Conservation (phyloP, 2,888 invertebrate genomes). For the Cancer borealis region DNA sequence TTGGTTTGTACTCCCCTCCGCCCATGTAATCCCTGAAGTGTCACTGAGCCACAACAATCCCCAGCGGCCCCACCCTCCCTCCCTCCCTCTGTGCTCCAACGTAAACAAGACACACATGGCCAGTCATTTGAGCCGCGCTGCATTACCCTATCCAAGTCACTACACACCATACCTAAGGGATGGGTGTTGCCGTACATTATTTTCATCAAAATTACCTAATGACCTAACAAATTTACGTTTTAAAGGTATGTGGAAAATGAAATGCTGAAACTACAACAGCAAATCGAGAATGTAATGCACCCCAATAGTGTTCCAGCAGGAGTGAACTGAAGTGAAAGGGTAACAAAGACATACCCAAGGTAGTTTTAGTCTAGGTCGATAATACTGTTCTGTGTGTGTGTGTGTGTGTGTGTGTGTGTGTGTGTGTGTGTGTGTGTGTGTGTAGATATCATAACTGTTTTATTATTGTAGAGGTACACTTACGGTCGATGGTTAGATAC, state of each 20-base stretch:
- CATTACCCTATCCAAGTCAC: background rate
- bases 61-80: background rate
- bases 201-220: no score
- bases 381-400: background rate
- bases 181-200: no score
- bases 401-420: slow-evolving; percentile 21
- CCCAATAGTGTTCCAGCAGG: background rate
- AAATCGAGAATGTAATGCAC: background rate
- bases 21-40: background rate
- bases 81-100: background rate
- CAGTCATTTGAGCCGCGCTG: background rate
- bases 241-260: no score
- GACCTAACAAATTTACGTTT: no score
- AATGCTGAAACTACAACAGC: background rate
- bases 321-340: background rate
- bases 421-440: slow-evolving; percentile 27
- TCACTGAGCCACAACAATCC: slow-evolving; percentile 11
- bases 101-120: slow-evolving; percentile 30
- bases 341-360: background rate
- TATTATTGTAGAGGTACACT: background rate
- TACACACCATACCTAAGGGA: background rate
- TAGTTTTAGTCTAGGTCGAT: background rate
- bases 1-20: background rate
- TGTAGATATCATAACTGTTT: background rate
- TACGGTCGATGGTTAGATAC: background rate